phyloP scores from a whole-genome alignment of 2,888 invertebrate species.

The Xanthia icteritia region DNA sequence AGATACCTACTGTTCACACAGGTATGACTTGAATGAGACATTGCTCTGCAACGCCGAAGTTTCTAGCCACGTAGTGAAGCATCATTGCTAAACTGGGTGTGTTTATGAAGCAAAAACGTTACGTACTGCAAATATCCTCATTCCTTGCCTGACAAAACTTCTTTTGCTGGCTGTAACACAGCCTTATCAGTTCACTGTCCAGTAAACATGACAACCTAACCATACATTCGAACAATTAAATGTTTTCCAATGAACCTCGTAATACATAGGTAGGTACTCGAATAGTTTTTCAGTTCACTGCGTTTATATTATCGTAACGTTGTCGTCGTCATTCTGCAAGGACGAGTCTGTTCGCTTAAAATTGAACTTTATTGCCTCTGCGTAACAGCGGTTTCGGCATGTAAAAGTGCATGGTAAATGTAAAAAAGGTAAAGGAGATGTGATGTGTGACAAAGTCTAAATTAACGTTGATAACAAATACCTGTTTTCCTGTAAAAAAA shows the following conservation, averaged over 20 bases:
- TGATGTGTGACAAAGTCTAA: slow-evolving; percentile 12
- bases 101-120: neutral
- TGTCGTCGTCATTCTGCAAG: slow-evolving; percentile 33
- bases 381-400: neutral
- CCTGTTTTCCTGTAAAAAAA: neutral
- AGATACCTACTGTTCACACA: too few relatives aligned
- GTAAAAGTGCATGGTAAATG: slow-evolving; percentile 24
- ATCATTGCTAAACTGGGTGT: too few relatives aligned
- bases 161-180: neutral
- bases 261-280: slow-evolving; percentile 20
- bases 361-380: slow-evolving; percentile 15
- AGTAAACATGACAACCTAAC: neutral
- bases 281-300: slow-evolving; percentile 50
- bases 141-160: neutral
- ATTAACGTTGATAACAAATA: slow-evolving; percentile 2
- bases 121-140: neutral
- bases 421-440: slow-evolving; percentile 32
- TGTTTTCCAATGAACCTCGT: slow-evolving; percentile 28
- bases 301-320: slow-evolving; percentile 29
- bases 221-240: slow-evolving; percentile 23
- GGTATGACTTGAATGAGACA: too few relatives aligned
- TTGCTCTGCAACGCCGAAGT: too few relatives aligned
- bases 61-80: too few relatives aligned
- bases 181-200: neutral
- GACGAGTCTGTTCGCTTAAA: slow-evolving; percentile 15